phyloP scores from a whole-genome alignment of 2,888 invertebrate species.

The Bembecia ichneumoniformis region DNA sequence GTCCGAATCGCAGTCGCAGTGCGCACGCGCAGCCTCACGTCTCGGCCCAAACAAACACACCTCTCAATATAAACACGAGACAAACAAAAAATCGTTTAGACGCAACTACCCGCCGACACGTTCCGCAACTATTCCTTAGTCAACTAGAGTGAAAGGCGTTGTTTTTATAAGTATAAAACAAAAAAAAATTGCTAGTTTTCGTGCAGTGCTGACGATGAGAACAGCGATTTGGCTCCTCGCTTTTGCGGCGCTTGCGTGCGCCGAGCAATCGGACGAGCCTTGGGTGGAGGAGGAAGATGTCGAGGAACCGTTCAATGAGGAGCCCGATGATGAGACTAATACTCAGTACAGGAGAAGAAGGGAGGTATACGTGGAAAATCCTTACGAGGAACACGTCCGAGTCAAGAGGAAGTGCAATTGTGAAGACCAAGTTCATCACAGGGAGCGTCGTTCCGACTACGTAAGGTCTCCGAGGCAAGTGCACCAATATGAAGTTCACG shows the following conservation, averaged over 20 bases:
- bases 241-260: constrained; percentile 23
- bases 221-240: constrained; percentile 37
- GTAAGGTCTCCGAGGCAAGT: constrained; percentile 38
- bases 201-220: constrained; percentile 38
- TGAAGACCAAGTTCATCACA: constrained; percentile 17
- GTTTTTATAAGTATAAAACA: constrained; percentile 42
- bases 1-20: constrained; percentile 26
- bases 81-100: constrained; percentile 9
- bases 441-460: constrained; percentile 27
- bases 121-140: constrained; percentile 37
- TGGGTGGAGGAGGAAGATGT: constrained; percentile 46
- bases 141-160: constrained; percentile 44
- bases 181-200: constrained; percentile 34
- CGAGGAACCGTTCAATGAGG: constrained; percentile 3
- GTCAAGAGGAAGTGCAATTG: constrained; percentile 37
- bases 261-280: constrained; percentile 37
- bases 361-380: constrained; percentile 31
- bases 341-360: constrained; percentile 23
- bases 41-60: constrained; percentile 22
- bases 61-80: constrained; percentile 30
- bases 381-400: constrained; percentile 41
- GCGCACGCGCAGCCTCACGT: constrained; percentile 30
- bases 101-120: constrained; percentile 13
- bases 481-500: constrained; percentile 60
- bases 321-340: constrained; percentile 27